Conservation (phyloP, 2,113 vertebrate species). For the Ammodytes marinus region DNA sequence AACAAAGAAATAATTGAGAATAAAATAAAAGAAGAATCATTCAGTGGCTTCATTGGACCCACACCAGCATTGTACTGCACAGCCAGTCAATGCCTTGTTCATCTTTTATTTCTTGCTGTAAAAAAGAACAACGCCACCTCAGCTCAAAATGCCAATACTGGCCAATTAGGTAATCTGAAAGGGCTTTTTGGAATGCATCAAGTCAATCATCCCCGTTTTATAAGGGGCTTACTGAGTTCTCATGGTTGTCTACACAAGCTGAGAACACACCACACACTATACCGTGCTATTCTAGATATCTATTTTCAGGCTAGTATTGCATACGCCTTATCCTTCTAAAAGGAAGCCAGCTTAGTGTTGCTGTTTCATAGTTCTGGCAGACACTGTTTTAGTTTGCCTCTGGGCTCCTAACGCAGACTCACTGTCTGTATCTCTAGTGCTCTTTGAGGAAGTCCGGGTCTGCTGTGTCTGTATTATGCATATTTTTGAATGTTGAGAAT, state of each 20-base stretch:
- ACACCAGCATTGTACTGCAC: background rate
- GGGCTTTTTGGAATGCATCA: conserved; percentile 18
- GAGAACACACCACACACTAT: background rate
- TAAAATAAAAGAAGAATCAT: background rate
- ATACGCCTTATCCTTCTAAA: conserved; percentile 4
- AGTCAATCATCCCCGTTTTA: conserved; percentile 3
- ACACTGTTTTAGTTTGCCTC: conserved; percentile 18
- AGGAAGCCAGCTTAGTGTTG: conserved; percentile 16
- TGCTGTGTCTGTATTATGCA: background rate
- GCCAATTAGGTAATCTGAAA: conserved; percentile 50
- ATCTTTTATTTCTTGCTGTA: conserved; percentile 29
- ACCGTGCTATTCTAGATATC: background rate
- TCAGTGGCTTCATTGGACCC: background rate
- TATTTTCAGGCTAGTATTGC: conserved; percentile 3
- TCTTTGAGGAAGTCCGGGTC: background rate
- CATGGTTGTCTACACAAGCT: conserved; percentile 8
- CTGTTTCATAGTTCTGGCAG: conserved; percentile 13
- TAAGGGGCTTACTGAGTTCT: conserved; percentile 9
- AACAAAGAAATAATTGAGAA: background rate
- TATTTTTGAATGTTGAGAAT: background rate
- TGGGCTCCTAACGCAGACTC: background rate
- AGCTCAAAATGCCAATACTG: conserved; percentile 31
- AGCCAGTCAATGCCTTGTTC: background rate
- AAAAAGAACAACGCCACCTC: conserved; percentile 26
- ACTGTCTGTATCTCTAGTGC: conserved; percentile 21